Percentiles rank a stretch among this genome's conserved stretches.
Evolutionary conservation across 2,113 vertebrate genomes (phyloP).

Genomic region (Scolopax mira): DNA sequence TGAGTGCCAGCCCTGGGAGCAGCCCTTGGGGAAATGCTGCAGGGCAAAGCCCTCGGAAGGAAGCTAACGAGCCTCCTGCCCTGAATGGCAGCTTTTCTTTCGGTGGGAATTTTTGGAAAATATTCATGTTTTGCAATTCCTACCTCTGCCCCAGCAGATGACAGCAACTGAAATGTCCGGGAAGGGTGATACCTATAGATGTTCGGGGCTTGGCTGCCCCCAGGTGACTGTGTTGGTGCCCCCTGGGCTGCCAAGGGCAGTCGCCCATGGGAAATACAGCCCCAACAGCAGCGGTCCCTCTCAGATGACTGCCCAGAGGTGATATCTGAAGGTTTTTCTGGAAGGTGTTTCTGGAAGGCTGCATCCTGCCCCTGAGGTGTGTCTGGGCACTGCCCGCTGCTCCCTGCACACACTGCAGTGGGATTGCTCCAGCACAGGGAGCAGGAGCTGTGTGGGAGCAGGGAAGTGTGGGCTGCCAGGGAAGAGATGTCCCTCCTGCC

Average conservation of each 20-base stretch:
- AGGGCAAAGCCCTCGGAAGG: background rate
- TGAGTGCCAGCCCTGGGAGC: background rate
- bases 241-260: background rate
- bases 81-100: background rate
- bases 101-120: background rate
- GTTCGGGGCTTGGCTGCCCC: background rate
- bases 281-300: background rate
- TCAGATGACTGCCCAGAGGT: background rate
- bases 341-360: background rate
- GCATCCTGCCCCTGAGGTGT: background rate
- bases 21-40: background rate
- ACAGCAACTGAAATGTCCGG: background rate
- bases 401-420: background rate
- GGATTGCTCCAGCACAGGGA: background rate
- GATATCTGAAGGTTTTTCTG: background rate
- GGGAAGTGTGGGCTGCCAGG: background rate
- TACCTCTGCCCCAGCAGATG: background rate
- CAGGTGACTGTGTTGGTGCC: background rate
- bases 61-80: background rate
- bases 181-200: background rate
- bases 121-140: background rate
- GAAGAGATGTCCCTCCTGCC: background rate
- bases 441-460: accelerated
- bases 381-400: accelerated
- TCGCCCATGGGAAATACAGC: background rate